A percentile compares a stretch with the other conserved stretches of the same genome.
phyloP scores from a whole-genome alignment of 2,888 invertebrate genomes.

The Drosophila algonquin region DNA sequence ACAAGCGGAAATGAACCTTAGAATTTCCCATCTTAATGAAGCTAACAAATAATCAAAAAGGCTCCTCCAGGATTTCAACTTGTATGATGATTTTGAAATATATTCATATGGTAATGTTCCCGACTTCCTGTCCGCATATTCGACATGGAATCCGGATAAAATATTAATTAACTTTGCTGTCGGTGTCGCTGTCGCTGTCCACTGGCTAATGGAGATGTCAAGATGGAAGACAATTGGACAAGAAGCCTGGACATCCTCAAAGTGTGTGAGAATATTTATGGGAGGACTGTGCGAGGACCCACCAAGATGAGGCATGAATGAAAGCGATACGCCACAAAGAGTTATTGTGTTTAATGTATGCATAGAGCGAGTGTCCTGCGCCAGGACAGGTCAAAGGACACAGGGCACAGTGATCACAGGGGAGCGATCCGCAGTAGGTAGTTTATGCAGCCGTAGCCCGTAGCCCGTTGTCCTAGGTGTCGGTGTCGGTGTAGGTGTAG shows the following conservation, averaged over 20 bases:
- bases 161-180: slow-evolving; percentile 18
- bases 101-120: slow-evolving; percentile 20
- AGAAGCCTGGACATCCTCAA: background rate
- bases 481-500: slow-evolving; percentile 25
- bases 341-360: slow-evolving; percentile 76
- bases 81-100: too few relatives aligned
- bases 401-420: background rate
- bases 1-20: too few relatives aligned
- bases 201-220: slow-evolving; percentile 32
- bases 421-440: slow-evolving; percentile 26
- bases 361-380: slow-evolving; percentile 32
- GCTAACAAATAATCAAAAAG: too few relatives aligned
- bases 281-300: slow-evolving; percentile 45
- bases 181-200: background rate
- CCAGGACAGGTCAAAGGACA: slow-evolving; percentile 10
- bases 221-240: background rate
- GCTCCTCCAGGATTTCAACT: too few relatives aligned
- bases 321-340: slow-evolving; percentile 53
- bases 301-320: slow-evolving; percentile 63
- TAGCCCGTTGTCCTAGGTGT: slow-evolving; percentile 5
- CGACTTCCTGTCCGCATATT: slow-evolving; percentile 20
- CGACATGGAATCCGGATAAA: slow-evolving; percentile 5
- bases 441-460: background rate
- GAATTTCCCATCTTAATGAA: too few relatives aligned
- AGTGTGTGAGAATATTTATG: slow-evolving; percentile 46